Percentiles rank a stretch among this genome's conserved stretches.
Conservation (phyloP, 2,113 vertebrate genomes). For the Platichthys flesus region DNA sequence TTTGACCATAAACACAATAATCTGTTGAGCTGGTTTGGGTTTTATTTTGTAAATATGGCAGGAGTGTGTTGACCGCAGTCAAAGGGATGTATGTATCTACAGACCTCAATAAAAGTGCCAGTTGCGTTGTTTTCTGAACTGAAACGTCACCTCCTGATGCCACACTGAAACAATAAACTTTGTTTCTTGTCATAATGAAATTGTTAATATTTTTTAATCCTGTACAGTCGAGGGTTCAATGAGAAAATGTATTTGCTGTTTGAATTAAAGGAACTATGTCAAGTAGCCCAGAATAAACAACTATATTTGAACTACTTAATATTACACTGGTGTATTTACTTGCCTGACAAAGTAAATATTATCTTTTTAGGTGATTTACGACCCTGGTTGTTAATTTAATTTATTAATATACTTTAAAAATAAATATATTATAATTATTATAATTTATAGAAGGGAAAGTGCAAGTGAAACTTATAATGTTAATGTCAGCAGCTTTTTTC, state of each 20-base stretch:
- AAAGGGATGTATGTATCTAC: constrained; percentile 9
- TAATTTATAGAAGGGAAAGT: too few relatives aligned
- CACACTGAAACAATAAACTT: neutral
- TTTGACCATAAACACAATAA: constrained; percentile 49
- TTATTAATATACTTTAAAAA: neutral
- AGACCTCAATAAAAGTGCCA: neutral
- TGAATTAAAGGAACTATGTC: neutral
- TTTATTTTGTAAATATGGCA: constrained; percentile 62
- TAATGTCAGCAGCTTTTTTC: neutral
- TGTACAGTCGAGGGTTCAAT: constrained; percentile 8
- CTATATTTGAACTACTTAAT: constrained; percentile 27
- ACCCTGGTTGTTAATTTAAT: too few relatives aligned
- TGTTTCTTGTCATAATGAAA: constrained; percentile 15
- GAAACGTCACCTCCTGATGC: neutral
- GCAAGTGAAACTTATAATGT: neutral
- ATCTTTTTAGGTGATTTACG: too few relatives aligned
- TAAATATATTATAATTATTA: neutral
- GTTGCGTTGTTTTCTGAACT: constrained; percentile 11
- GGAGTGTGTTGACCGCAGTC: constrained; percentile 15
- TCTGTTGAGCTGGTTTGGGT: constrained; percentile 27
- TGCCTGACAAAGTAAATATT: neutral
- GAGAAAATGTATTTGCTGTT: constrained; percentile 9
- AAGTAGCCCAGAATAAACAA: constrained; percentile 35
- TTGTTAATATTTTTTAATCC: constrained; percentile 23
- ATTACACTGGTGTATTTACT: constrained; percentile 1